Conservation (phyloP, 2,113 vertebrate genomes). For the Callopanchax toddi region DNA sequence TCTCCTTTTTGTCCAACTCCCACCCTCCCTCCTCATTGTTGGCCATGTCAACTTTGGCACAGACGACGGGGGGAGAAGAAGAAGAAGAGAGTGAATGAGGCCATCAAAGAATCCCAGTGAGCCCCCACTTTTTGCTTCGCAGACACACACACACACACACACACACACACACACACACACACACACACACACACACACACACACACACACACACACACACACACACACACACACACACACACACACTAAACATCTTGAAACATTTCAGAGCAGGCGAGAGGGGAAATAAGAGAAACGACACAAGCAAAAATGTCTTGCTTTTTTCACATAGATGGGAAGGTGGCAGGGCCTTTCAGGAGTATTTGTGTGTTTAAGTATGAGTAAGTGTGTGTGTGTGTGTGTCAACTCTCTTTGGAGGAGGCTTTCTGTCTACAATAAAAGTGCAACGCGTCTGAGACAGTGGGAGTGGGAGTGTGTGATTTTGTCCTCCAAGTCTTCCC, state of each 20-base stretch:
- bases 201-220: no score
- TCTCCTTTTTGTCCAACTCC: slow-evolving; percentile 47
- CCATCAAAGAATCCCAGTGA: slow-evolving; percentile 68
- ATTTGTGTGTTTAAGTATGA: slow-evolving; percentile 57
- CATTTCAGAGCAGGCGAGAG: slow-evolving; percentile 57
- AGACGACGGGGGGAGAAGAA: slow-evolving; percentile 23
- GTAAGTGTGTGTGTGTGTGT: slow-evolving; percentile 27
- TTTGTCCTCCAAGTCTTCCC: slow-evolving; percentile 78
- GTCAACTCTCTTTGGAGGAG: slow-evolving; percentile 64
- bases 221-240: no score
- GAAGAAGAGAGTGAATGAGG: slow-evolving; percentile 69
- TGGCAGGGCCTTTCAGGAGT: slow-evolving; percentile 59
- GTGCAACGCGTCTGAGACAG: slow-evolving; percentile 67
- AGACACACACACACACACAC: no score
- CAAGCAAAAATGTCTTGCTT: slow-evolving; percentile 52
- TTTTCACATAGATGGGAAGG: slow-evolving; percentile 50
- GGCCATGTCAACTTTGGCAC: slow-evolving; percentile 54
- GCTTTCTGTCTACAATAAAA: slow-evolving; percentile 73
- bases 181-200: no score
- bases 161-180: no score
- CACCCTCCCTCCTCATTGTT: slow-evolving; percentile 65
- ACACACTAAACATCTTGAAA: slow-evolving; percentile 47
- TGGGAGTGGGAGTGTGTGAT: slow-evolving; percentile 72
- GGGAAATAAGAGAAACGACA: slow-evolving; percentile 47
- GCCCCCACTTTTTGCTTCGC: slow-evolving; percentile 23